Evolutionary conservation across 2,113 vertebrate genomes (phyloP).

Genomic region (Nothoprocta pentlandii): DNA sequence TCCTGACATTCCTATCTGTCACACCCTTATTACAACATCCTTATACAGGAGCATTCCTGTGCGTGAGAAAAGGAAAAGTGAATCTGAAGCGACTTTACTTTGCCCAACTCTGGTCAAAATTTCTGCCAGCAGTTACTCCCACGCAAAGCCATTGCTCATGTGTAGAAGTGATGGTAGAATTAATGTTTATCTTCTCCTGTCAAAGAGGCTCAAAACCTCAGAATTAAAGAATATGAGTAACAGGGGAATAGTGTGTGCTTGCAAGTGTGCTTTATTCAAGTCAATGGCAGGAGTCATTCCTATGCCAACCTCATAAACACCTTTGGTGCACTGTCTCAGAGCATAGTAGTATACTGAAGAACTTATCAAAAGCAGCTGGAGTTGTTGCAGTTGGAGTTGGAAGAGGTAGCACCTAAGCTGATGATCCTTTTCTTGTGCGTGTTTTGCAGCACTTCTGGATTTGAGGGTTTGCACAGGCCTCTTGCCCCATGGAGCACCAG

Average conservation of each 20-base stretch:
- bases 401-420: not conserved
- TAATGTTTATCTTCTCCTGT: slow-evolving; percentile 21
- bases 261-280: slow-evolving; percentile 5
- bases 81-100: slow-evolving; percentile 29
- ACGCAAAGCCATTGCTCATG: not conserved
- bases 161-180: not conserved
- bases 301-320: slow-evolving; percentile 7
- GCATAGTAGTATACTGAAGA: not conserved
- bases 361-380: not conserved
- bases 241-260: not conserved
- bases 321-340: not conserved
- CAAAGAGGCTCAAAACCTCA: slow-evolving; percentile 30
- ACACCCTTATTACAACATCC: slow-evolving; percentile 58
- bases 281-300: not conserved
- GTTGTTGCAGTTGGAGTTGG: not conserved
- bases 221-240: not conserved
- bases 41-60: slow-evolving; percentile 5
- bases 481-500: not conserved
- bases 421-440: not conserved
- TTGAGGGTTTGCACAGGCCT: not conserved
- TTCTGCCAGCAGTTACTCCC: slow-evolving; percentile 30
- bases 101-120: slow-evolving; percentile 14
- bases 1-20: slow-evolving; percentile 32
- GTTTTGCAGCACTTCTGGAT: not conserved
- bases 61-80: slow-evolving; percentile 46